Conservation (phyloP, 2,797 vertebrate species). For the Synanceia verrucosa region DNA sequence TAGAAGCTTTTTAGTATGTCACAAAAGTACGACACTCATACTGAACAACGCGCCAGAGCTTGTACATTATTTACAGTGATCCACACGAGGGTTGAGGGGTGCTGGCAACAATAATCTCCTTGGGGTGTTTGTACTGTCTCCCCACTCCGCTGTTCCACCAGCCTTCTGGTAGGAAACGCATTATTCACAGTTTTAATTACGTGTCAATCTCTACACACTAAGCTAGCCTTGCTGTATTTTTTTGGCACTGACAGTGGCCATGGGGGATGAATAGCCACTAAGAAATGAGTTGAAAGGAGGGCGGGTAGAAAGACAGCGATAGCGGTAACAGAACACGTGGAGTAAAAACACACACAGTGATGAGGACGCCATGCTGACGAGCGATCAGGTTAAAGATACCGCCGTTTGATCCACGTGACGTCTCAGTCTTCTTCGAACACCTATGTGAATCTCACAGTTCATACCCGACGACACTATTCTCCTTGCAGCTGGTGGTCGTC, state of each 20-base stretch:
- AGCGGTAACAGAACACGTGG: conserved; percentile 46
- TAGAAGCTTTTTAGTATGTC: conserved; percentile 80
- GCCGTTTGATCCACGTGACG: conserved; percentile 41
- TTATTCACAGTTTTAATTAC: conserved; percentile 77
- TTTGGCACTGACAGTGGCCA: conserved; percentile 84
- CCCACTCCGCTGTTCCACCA: conserved; percentile 63
- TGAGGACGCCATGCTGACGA: conserved; percentile 55
- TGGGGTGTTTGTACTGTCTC: conserved; percentile 34
- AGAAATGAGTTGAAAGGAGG: conserved; percentile 55
- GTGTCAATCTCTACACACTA: conserved; percentile 73
- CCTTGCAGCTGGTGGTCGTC: conserved; percentile 50
- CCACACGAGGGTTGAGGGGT: conserved; percentile 62
- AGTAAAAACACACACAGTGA: conserved; percentile 52
- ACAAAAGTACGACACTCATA: conserved; percentile 82
- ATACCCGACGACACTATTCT: conserved; percentile 28
- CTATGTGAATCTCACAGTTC: conserved; percentile 68
- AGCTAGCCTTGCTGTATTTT: conserved; percentile 69
- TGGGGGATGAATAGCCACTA: conserved; percentile 74
- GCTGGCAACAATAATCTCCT: conserved; percentile 68
- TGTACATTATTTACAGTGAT: conserved; percentile 84
- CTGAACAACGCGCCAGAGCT: conserved; percentile 79
- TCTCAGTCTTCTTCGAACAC: conserved; percentile 38
- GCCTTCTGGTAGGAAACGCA: conserved; percentile 67
- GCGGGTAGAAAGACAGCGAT: conserved; percentile 39
- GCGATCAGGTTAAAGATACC: conserved; percentile 43